A percentile compares a stretch with the other conserved stretches of the same genome.
Conservation (phyloP, 2,113 vertebrate genomes). For the Platichthys stellatus region DNA sequence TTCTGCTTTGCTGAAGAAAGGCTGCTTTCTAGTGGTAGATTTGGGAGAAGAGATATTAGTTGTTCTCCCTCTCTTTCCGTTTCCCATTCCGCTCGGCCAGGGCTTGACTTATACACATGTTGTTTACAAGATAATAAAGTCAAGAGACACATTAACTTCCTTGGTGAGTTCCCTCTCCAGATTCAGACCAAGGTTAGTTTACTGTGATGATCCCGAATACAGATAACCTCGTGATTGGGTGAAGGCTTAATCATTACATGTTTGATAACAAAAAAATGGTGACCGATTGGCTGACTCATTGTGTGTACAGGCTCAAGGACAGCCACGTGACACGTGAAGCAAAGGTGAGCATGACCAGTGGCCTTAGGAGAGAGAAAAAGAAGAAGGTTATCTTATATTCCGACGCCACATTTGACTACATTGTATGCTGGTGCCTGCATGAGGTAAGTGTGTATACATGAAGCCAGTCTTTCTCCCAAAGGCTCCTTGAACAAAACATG, state of each 20-base stretch:
- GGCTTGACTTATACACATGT: too few relatives aligned
- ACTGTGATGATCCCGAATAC: background rate
- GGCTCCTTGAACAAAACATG: too few relatives aligned
- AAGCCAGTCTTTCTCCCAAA: too few relatives aligned
- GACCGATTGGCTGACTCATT: constrained; percentile 21
- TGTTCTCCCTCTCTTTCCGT: background rate
- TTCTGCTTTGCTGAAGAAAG: background rate
- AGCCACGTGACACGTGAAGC: background rate
- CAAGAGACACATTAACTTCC: background rate
- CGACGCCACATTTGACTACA: too few relatives aligned
- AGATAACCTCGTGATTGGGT: constrained; percentile 9
- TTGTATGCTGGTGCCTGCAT: too few relatives aligned
- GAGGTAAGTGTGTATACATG: too few relatives aligned
- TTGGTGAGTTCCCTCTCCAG: background rate
- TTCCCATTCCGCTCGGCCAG: constrained; percentile 17
- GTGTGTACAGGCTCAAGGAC: constrained; percentile 19
- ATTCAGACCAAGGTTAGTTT: background rate
- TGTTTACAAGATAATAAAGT: background rate
- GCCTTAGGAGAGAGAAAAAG: background rate
- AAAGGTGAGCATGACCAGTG: background rate
- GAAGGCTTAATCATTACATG: constrained; percentile 75
- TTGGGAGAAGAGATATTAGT: background rate
- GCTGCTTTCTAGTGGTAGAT: background rate
- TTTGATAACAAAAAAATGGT: constrained; percentile 47
- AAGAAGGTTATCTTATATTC: background rate